Conservation (phyloP, 2,113 vertebrate genomes). For the Rhabdomys dilectus region DNA sequence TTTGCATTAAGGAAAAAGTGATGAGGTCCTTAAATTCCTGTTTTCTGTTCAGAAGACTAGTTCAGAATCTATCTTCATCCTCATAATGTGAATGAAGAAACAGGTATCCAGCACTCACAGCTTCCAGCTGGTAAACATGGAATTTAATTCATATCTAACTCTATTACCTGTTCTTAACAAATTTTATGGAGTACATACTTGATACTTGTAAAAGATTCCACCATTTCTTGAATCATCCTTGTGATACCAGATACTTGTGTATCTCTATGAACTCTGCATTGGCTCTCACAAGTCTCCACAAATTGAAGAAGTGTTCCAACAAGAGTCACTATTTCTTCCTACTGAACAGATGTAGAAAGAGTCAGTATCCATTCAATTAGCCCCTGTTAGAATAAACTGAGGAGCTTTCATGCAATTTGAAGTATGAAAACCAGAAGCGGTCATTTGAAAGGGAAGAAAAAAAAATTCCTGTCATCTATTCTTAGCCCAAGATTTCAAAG, state of each 20-base stretch:
- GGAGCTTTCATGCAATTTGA: background rate
- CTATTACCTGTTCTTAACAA: background rate
- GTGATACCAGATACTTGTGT: background rate
- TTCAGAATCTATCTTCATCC: background rate
- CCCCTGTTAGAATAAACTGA: background rate
- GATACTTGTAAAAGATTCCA: background rate
- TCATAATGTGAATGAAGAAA: background rate
- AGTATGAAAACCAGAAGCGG: background rate
- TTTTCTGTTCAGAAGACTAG: background rate
- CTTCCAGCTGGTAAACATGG: background rate
- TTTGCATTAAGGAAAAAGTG: background rate
- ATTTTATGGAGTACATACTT: background rate
- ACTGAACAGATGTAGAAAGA: background rate
- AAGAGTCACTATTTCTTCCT: background rate
- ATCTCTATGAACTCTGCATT: conserved; percentile 25
- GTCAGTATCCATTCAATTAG: background rate
- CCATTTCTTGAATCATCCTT: background rate
- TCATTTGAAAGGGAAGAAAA: background rate
- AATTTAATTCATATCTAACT: background rate
- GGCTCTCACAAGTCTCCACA: background rate
- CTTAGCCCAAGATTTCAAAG: background rate
- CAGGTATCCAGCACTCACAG: background rate
- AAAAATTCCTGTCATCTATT: background rate
- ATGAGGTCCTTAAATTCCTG: background rate
- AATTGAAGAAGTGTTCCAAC: background rate